phyloP scores from a whole-genome alignment of 2,113 vertebrate genomes.

The Suncus etruscus region DNA sequence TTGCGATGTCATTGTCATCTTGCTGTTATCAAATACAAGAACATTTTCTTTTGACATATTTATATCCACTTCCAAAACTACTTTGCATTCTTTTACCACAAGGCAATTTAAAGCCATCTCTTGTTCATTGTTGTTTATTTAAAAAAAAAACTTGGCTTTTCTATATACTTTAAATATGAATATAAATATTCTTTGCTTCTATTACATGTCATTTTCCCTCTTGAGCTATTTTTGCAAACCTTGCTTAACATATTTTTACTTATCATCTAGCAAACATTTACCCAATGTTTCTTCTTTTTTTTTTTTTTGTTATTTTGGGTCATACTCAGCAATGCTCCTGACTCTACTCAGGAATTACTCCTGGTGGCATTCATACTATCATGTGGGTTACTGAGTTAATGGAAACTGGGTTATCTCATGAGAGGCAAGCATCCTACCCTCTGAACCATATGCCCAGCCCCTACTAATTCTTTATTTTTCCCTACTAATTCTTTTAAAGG shows the following conservation, averaged over 20 bases:
- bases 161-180: slow-evolving; percentile 29
- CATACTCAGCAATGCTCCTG: too few relatives aligned
- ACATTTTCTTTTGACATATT: slow-evolving; percentile 54
- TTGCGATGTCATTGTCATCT: slow-evolving; percentile 15
- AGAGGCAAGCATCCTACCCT: too few relatives aligned
- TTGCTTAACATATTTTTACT: background rate
- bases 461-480: too few relatives aligned
- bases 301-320: too few relatives aligned
- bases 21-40: slow-evolving; percentile 53
- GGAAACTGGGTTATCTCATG: too few relatives aligned
- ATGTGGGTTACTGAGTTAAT: background rate
- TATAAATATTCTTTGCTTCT: slow-evolving; percentile 22
- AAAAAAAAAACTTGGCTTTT: background rate
- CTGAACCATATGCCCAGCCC: too few relatives aligned
- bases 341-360: too few relatives aligned
- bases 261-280: slow-evolving; percentile 23
- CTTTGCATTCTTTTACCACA: slow-evolving; percentile 48
- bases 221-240: background rate
- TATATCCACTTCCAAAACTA: slow-evolving; percentile 34
- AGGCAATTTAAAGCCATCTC: slow-evolving; percentile 13
- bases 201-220: background rate
- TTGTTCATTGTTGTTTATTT: slow-evolving; percentile 21
- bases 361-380: background rate
- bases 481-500: too few relatives aligned
- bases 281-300: background rate